Conservation (phyloP, 2,797 vertebrate species). For the Borostomias antarcticus region DNA sequence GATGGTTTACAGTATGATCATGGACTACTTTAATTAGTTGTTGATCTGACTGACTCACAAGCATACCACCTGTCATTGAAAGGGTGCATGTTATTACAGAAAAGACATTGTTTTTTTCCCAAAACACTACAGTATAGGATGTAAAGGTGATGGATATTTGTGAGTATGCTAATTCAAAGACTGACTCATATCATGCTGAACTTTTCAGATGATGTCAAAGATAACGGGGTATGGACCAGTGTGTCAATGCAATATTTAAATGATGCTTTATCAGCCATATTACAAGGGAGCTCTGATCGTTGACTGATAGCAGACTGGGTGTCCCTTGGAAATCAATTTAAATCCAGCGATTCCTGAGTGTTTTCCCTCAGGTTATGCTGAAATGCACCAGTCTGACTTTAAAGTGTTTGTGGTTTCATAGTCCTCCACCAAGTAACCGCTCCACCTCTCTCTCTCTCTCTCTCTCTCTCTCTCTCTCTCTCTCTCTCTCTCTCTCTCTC, state of each 20-base stretch:
- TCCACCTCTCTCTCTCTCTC: conserved; percentile 20
- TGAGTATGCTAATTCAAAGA: conserved; percentile 53
- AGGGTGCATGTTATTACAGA: background rate
- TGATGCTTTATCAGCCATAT: conserved; percentile 30
- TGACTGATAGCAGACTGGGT: conserved; percentile 56
- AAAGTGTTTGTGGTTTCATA: conserved; percentile 50
- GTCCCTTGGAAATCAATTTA: conserved; percentile 76
- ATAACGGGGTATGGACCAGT: conserved; percentile 42
- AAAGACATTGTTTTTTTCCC: conserved; percentile 17
- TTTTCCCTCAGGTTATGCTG: conserved; percentile 52
- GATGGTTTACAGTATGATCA: background rate
- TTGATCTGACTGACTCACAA: conserved; percentile 9
- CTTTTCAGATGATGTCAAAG: conserved; percentile 46
- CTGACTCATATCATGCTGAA: conserved; percentile 30
- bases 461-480: no score
- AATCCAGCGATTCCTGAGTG: conserved; percentile 56
- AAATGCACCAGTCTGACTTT: conserved; percentile 57
- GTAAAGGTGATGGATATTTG: conserved; percentile 54
- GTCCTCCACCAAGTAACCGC: conserved; percentile 19
- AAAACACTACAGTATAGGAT: conserved; percentile 32
- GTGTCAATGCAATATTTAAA: conserved; percentile 28
- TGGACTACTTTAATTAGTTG: conserved; percentile 34
- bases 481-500: conserved; percentile 29
- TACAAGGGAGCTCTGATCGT: conserved; percentile 54
- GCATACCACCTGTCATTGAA: background rate